Evolutionary conservation across 2,888 invertebrate genomes (phyloP), one percentile per base, ranked within the genome.

Genomic region (Calameuta idolon): DNA sequence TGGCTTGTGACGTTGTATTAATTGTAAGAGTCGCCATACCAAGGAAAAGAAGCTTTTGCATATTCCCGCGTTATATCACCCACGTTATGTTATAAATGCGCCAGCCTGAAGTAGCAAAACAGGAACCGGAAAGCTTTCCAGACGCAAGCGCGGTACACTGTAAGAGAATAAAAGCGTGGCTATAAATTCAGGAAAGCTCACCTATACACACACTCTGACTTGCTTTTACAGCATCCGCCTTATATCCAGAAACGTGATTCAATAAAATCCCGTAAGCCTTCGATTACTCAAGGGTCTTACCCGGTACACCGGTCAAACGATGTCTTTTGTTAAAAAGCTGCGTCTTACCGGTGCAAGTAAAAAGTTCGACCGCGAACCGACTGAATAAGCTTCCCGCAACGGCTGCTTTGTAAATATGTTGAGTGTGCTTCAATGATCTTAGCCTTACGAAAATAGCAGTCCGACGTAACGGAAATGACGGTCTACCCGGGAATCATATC

Each of bases 31-130:
- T 77, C 83, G 79, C 79, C 81, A 81, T 83, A 83, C 79, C 12
- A 80, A 23, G 78, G 82, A 79, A 84, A 83, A 85, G 83, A 83
- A 82, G 81, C 83, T 83, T 85, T 86, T 85, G 85, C 85, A 87
- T 87, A 85, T 86, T 86, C 81, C 79, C 76, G 79, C 82, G 79
- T 84, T 87, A 85, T 87, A 85, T 85, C 83, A 85, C 80, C 82
- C 80, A 55, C 40, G 35, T 78, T 81, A 82, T 82, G 85, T 82
- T 85, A 86, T 81, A 81, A 84, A 86, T 85, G 82, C 83, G 78
- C 80, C 76, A 79, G 75, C 80, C 78, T 75, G 80, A 79, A 82
- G 80, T 79, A 79, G 84, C 79, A 83, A 83, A 85, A 85, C 84
- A 83, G 82, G 81, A 86, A 81, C 85, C 84, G 85, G 85, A 85